phyloP scores from a whole-genome alignment of 1,140 invertebrate species.

The Tribolium castaneum region DNA sequence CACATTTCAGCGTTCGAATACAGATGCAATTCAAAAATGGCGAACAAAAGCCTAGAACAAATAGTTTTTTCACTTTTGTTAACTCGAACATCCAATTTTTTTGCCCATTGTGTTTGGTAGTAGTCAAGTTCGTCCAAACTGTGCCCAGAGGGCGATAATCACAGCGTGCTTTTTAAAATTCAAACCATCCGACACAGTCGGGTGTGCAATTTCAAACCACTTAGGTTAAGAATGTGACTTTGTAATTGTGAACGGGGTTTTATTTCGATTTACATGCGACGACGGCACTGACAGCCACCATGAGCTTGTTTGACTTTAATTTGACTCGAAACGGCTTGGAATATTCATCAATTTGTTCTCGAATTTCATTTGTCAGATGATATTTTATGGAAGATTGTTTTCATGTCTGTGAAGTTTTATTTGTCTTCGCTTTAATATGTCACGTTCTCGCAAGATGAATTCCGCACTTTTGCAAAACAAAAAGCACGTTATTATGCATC shows the following conservation, averaged over 20 bases:
- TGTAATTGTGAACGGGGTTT: slow-evolving; percentile 39
- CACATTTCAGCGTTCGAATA: slow-evolving; percentile 6
- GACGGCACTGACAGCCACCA: slow-evolving; percentile 38
- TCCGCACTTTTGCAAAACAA: background rate
- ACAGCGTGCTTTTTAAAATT: background rate
- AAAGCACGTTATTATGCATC: background rate
- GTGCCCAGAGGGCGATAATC: background rate
- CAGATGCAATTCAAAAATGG: background rate
- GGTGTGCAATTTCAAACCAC: slow-evolving; percentile 22
- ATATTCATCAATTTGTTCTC: slow-evolving; percentile 51
- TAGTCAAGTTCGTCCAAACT: background rate
- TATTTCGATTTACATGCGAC: slow-evolving; percentile 44
- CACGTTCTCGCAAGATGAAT: slow-evolving; percentile 7
- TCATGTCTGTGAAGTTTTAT: slow-evolving; percentile 30
- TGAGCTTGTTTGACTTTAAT: slow-evolving; percentile 53
- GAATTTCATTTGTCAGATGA: slow-evolving; percentile 49
- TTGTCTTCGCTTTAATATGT: slow-evolving; percentile 31
- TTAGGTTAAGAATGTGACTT: slow-evolving; percentile 19
- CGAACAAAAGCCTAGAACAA: background rate
- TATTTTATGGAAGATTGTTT: slow-evolving; percentile 42
- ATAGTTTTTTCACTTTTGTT: slow-evolving; percentile 13
- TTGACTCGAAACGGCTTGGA: slow-evolving; percentile 48
- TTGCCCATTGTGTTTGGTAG: slow-evolving; percentile 13
- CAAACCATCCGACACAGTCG: background rate
- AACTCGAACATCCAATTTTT: slow-evolving; percentile 7